Percentiles rank a stretch among this genome's conserved stretches.
Evolutionary conservation across 1,140 invertebrate species (phyloP).

Genomic region (Drosophila subpulchrella): DNA sequence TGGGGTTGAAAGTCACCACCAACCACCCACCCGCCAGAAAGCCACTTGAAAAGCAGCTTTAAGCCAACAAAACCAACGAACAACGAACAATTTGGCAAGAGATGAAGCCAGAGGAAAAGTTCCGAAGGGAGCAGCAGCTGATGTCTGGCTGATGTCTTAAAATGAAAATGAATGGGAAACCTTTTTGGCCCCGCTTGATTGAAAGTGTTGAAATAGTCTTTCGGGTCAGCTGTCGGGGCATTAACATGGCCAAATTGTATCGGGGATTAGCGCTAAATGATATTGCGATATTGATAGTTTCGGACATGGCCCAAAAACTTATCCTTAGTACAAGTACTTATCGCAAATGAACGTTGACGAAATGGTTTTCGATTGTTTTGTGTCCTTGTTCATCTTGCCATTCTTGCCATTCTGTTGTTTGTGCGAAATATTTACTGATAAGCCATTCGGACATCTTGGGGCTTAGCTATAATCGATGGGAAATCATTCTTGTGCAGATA

Average conservation of each 20-base stretch:
- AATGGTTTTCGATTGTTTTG: conserved; percentile 40
- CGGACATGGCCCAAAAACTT: conserved; percentile 22
- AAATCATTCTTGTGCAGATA: conserved; percentile 21
- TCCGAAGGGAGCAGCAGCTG: conserved; percentile 46
- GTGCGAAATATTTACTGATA: conserved; percentile 32
- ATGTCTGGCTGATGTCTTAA: conserved; percentile 47
- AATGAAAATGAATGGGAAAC: conserved; percentile 63
- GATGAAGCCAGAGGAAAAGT: conserved; percentile 36
- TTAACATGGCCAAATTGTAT: conserved; percentile 54
- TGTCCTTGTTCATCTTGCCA: conserved; percentile 8
- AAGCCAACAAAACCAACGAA: conserved; percentile 40
- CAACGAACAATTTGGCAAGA: conserved; percentile 42
- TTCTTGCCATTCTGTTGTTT: conserved; percentile 8
- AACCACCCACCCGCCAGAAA: conserved; percentile 4
- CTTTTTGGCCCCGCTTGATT: conserved; percentile 54
- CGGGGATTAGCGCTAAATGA: conserved; percentile 52
- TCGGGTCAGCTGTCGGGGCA: conserved; percentile 54
- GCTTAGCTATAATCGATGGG: conserved; percentile 43
- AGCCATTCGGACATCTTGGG: conserved; percentile 32
- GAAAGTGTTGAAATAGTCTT: conserved; percentile 61
- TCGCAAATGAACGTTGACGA: conserved; percentile 46
- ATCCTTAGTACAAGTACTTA: conserved; percentile 32
- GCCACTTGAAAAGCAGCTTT: conserved; percentile 54
- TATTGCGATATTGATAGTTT: conserved; percentile 52
- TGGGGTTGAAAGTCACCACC: not conserved